Evolutionary conservation across 2,888 invertebrate species (phyloP).

Genomic region (Sarcophaga rosellei): DNA sequence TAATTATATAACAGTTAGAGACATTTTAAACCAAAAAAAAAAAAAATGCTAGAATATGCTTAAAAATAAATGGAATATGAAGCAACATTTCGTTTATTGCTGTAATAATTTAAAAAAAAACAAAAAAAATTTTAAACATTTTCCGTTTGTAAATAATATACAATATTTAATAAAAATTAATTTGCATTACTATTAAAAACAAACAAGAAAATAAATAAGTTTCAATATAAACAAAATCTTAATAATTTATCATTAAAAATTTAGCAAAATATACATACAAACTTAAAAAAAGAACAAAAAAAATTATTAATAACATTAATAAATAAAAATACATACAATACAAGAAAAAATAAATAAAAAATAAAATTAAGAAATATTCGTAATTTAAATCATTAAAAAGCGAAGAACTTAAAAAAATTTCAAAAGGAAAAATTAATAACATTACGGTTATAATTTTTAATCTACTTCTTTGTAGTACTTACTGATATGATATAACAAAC

Average conservation of each 20-base stretch:
- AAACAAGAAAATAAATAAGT: constrained; percentile 4
- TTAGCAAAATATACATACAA: constrained; percentile 64
- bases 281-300: neutral
- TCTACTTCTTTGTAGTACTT: constrained; percentile 6
- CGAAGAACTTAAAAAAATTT: neutral
- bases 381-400: neutral
- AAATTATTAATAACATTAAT: constrained; percentile 16
- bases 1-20: neutral
- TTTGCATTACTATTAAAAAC: neutral
- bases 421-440: neutral
- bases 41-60: too few relatives aligned
- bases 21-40: neutral
- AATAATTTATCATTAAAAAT: constrained; percentile 24
- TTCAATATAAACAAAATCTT: constrained; percentile 20
- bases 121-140: neutral
- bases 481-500: neutral
- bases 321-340: neutral
- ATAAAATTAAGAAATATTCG: neutral
- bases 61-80: neutral
- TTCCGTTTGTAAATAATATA: neutral
- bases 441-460: neutral
- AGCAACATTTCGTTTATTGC: neutral
- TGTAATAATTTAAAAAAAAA: neutral
- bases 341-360: neutral
- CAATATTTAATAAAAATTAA: neutral